These are phyloP conservation scores for Leucosticte australis DNA, from an alignment of 2,113 vertebrate species.

Conservation along the genomic window DNA sequence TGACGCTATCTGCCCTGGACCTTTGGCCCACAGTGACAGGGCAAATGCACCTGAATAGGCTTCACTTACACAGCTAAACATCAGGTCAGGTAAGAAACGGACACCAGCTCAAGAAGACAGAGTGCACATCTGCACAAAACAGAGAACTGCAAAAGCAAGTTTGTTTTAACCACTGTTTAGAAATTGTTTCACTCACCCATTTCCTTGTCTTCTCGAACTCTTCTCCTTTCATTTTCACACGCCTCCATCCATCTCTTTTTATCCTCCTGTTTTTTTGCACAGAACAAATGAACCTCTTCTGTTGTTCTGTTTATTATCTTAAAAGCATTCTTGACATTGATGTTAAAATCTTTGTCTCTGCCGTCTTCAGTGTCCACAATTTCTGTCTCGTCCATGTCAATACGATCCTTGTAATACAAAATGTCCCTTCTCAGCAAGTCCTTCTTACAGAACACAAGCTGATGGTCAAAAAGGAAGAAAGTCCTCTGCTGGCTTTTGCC, in stretches of 20 bases:
- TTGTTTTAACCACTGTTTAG: background rate
- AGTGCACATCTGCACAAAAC: background rate
- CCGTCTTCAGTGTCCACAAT: constrained; percentile 85
- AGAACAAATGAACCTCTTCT: constrained; percentile 84
- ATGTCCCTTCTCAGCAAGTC: constrained; percentile 93
- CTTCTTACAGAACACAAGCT: constrained; percentile 95
- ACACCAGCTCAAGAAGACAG: background rate
- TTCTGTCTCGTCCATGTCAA: constrained; percentile 86
- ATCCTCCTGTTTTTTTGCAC: constrained; percentile 89
- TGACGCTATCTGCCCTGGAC: rapidly evolving
- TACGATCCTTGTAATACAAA: constrained; percentile 89
- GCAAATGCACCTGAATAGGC: background rate
- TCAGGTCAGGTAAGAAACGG: background rate
- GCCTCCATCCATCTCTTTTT: constrained; percentile 92
- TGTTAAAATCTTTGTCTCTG: constrained; percentile 82
- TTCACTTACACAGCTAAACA: background rate
- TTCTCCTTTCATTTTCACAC: constrained; percentile 81
- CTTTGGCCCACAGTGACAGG: background rate
- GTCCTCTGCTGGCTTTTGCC: constrained; percentile 93
- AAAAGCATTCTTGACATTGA: constrained; percentile 86
- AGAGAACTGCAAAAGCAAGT: background rate
- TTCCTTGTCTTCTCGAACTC: constrained; percentile 91
- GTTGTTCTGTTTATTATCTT: constrained; percentile 81
- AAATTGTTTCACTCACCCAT: constrained; percentile 83
- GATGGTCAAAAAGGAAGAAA: constrained; percentile 98